Percentiles rank a stretch among this genome's conserved stretches.
phyloP scores from a whole-genome alignment of 2,113 vertebrate genomes.

The Danio rerio region DNA sequence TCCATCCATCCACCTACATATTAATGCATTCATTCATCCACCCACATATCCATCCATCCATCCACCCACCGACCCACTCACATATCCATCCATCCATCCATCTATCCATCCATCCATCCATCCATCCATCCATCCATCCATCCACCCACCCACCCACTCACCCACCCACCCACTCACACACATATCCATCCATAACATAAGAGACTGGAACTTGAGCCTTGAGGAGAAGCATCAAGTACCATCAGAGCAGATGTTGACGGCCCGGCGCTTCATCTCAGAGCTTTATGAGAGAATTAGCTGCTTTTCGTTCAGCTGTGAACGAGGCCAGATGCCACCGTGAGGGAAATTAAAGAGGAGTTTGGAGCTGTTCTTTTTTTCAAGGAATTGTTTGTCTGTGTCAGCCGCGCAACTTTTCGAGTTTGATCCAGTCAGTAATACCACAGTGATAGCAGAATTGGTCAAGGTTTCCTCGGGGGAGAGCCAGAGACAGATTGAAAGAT shows the following conservation, averaged over 20 bases:
- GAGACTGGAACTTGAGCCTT: neutral
- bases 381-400: conserved; percentile 10
- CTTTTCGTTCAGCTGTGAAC: conserved; percentile 13
- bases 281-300: neutral
- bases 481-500: conserved; percentile 35
- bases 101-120: too few species aligned
- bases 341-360: conserved; percentile 27
- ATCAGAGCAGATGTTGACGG: conserved; percentile 13
- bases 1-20: too few species aligned
- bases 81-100: too few species aligned
- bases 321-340: conserved; percentile 13
- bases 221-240: neutral
- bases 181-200: too few species aligned
- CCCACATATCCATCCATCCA: too few species aligned
- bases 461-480: conserved; percentile 27
- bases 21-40: too few species aligned
- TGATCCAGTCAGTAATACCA: conserved; percentile 33
- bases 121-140: too few species aligned
- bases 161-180: too few species aligned
- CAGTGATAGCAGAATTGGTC: conserved; percentile 31
- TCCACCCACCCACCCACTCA: too few species aligned
- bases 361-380: neutral
- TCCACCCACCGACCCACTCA: too few species aligned
- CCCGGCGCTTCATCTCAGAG: conserved; percentile 10
- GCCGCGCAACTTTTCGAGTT: neutral